phyloP scores from a whole-genome alignment of 2,888 invertebrate genomes.

The Melinopterus prodromus region DNA sequence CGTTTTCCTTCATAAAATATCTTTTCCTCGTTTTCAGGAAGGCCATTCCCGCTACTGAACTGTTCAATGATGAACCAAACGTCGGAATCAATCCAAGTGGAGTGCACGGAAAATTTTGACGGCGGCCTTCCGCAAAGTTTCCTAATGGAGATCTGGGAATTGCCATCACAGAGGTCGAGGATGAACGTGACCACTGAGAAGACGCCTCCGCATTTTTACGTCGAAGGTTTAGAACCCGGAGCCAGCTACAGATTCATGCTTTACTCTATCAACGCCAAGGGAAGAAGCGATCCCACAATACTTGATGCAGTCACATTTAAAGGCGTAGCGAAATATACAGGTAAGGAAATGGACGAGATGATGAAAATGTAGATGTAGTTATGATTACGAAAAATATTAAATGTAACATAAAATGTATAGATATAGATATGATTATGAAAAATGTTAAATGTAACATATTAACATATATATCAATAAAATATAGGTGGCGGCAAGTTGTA shows the following conservation, averaged over 20 bases:
- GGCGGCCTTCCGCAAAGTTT: constrained; percentile 89
- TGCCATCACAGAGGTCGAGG: constrained; percentile 69
- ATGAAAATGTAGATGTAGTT: background rate
- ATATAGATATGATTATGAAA: too few relatives aligned
- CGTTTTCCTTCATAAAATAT: background rate
- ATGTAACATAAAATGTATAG: too few relatives aligned
- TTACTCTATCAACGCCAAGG: constrained; percentile 88
- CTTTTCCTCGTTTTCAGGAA: constrained; percentile 67
- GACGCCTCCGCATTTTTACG: constrained; percentile 73
- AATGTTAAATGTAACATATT: too few relatives aligned
- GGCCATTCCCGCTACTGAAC: constrained; percentile 87
- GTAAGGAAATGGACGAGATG: constrained; percentile 61
- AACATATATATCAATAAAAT: too few relatives aligned
- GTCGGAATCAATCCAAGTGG: constrained; percentile 82
- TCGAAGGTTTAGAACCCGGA: constrained; percentile 75
- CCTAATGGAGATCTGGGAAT: constrained; percentile 80
- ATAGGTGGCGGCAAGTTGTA: too few relatives aligned
- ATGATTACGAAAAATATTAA: too few relatives aligned
- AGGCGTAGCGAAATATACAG: constrained; percentile 87
- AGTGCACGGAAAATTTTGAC: constrained; percentile 88
- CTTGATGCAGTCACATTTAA: constrained; percentile 86
- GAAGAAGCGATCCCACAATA: constrained; percentile 82
- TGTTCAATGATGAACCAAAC: constrained; percentile 91
- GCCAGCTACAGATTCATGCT: constrained; percentile 82
- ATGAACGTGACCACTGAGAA: constrained; percentile 68